Base-by-base conservation (phyloP, 2,113 vertebrate species). In the Corythornis vintsioides region DNA sequence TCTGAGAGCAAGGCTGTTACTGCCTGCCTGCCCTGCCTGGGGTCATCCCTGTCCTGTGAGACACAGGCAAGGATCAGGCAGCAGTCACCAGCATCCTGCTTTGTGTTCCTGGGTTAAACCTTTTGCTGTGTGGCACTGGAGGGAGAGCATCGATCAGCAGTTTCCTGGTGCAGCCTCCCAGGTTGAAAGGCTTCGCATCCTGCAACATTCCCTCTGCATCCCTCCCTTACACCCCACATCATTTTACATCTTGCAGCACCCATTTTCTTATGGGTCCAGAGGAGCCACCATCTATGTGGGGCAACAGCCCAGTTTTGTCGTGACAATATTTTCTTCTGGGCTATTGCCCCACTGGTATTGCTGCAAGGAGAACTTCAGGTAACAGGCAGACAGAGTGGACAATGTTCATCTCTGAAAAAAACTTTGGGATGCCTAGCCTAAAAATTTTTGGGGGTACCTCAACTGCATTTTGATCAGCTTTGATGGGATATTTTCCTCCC, bases 111-210 rank as follows among this genome's bases (percentile, higher is more conserved):
- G 74, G 31, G 13, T 86, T 9, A 61, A 61, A 55, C 15, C 50
- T 15, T 55, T n/a, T 57, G 47, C 42, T 22, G 31, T 1, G 16
- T 35, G 61, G 29, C 9, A 1, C 8, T 11, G 18, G 10, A 3
- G 69, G 56, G 69, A 25, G 12, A 63, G 22, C 33, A 33, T 33
- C 12, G 0, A 3, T 6, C 5, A 10, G 61, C 18, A 11, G 24
- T 4, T 80, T 33, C 43, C 48, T 11, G 0, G 0, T 1, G 19
- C 16, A 59, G 33, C 28, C 15, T 64, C 43, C 25, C 48, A 15
- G 55, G 6, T 18, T 16, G n/a, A 72, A 3, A 0, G 6, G 22
- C 33, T 64, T 33, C 50, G 35, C 35, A 61, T 21, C 57, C 48
- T 7, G 18, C 50, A 26, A 38, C 38, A 38, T 38, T 38, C 38